Evolutionary conservation across 2,797 vertebrate species (phyloP), one percentile per base, ranked within the genome.

Genomic region (Phoxinus dragarum): DNA sequence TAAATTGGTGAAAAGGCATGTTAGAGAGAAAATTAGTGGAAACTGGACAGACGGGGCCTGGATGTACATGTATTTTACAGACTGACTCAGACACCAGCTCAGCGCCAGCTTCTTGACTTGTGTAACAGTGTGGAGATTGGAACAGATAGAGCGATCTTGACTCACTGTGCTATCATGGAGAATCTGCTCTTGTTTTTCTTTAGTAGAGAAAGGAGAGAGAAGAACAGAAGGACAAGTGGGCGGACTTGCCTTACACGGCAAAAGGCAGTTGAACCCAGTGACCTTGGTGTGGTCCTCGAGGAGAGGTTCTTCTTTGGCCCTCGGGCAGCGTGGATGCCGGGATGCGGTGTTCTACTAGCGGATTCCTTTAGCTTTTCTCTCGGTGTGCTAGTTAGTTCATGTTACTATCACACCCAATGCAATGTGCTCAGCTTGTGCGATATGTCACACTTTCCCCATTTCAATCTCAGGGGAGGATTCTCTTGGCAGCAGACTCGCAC

Each of bases 181-280:
- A 87, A 86, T 88, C 88, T 88, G 90, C 83, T 90, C 85, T 84
- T 86, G 88, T 89, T 90, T 86, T 90, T 88, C 82, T 87, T 66
- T 75, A 52, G 71, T 84, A 82, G 84, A 72, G 38, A 66, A 83
- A 81, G 38, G 36, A 87, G 83, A 75, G 75, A 66, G 76, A 84
- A 21, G 86, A 81, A 85, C 84, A 87, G 88, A 85, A 86, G 83
- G 86, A 85, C 73, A 75, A 87, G 87, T 88, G 83, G 87, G 87
- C 27, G 76, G 84, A 79, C 74, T 82, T 17, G 47, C 71, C 71
- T 80, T 38, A 31, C 64, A 44, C 40, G 23, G 73, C 61, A 67
- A 82, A 81, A 86, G 54, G 68, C 84, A 69, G 31, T 72, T 85
- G 80, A 90, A 90, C 89, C 68, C 72, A 1, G 36, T 89, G 88